A percentile compares a stretch with the other conserved stretches of the same genome.
These are phyloP conservation scores for Drosophila melanosoma DNA, from an alignment of 2,888 invertebrate genomes.

Conservation along the genomic window DNA sequence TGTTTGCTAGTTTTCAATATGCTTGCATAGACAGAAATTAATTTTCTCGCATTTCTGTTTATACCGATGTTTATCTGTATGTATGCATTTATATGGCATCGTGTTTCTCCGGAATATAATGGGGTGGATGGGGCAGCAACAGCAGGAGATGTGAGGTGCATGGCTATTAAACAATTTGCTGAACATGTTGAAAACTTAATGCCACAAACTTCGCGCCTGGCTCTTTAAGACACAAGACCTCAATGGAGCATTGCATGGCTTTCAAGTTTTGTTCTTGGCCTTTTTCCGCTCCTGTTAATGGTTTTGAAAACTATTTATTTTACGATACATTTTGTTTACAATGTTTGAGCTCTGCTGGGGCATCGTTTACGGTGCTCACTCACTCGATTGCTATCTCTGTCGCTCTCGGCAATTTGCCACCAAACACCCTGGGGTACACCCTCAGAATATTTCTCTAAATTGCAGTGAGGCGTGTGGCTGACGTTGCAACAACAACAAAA, in stretches of 20 bases:
- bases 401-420: neutral
- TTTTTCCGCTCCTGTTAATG: conserved; percentile 51
- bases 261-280: conserved; percentile 32
- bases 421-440: conserved; percentile 22
- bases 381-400: neutral
- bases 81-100: conserved; percentile 9
- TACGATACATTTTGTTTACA: conserved; percentile 79
- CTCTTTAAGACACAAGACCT: conserved; percentile 39
- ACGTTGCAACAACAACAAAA: conserved; percentile 35
- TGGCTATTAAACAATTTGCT: conserved; percentile 63
- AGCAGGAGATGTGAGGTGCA: neutral
- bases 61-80: conserved; percentile 3
- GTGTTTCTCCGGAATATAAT: conserved; percentile 14
- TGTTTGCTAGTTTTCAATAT: conserved; percentile 53
- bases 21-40: conserved; percentile 35
- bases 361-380: conserved; percentile 38
- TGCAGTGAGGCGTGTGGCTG: conserved; percentile 64
- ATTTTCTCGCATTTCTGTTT: conserved; percentile 40
- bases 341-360: conserved; percentile 51
- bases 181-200: conserved; percentile 67
- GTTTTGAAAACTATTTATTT: conserved; percentile 75
- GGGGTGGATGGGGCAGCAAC: neutral
- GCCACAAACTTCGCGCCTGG: conserved; percentile 61
- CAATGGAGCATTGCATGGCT: conserved; percentile 32
- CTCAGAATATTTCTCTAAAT: conserved; percentile 67